These are phyloP conservation scores for Pachypanchax playfairii DNA, from an alignment of 2,113 vertebrate genomes.

Conservation along the genomic window DNA sequence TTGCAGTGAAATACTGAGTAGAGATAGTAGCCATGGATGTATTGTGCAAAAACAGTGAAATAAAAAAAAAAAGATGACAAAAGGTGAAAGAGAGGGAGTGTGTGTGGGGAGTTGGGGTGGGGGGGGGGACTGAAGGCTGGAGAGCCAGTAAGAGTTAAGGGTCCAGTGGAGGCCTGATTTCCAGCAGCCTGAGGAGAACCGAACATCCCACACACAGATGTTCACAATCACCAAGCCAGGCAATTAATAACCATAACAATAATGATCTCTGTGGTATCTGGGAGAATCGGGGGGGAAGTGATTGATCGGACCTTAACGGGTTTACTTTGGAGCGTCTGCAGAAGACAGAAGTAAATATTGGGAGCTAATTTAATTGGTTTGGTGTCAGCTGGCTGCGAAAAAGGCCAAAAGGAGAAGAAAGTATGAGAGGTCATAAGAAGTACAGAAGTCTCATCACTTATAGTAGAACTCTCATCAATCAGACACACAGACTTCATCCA, in stretches of 20 bases:
- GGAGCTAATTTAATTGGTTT: slow-evolving; percentile 34
- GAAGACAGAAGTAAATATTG: slow-evolving; percentile 27
- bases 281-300: slow-evolving; percentile 23
- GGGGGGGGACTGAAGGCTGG: slow-evolving; percentile 30
- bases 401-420: slow-evolving; percentile 15
- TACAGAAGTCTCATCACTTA: background rate
- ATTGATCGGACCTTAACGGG: slow-evolving; percentile 53
- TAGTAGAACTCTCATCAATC: slow-evolving; percentile 1
- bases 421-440: slow-evolving; percentile 19
- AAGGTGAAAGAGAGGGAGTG: slow-evolving; percentile 39
- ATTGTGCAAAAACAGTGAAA: too few species aligned
- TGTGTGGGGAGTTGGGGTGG: too few species aligned
- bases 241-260: slow-evolving; percentile 57
- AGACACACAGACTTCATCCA: background rate
- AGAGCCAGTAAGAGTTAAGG: slow-evolving; percentile 25
- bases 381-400: slow-evolving; percentile 31
- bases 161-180: slow-evolving; percentile 46
- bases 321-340: slow-evolving; percentile 55
- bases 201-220: slow-evolving; percentile 73
- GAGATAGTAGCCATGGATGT: background rate
- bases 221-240: slow-evolving; percentile 61
- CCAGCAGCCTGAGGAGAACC: slow-evolving; percentile 49
- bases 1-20: slow-evolving; percentile 12
- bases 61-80: slow-evolving; percentile 51
- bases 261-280: slow-evolving; percentile 41